These are phyloP conservation scores for Furcifer pardalis DNA, from an alignment of 2,797 vertebrate species.

Conservation along the genomic window DNA sequence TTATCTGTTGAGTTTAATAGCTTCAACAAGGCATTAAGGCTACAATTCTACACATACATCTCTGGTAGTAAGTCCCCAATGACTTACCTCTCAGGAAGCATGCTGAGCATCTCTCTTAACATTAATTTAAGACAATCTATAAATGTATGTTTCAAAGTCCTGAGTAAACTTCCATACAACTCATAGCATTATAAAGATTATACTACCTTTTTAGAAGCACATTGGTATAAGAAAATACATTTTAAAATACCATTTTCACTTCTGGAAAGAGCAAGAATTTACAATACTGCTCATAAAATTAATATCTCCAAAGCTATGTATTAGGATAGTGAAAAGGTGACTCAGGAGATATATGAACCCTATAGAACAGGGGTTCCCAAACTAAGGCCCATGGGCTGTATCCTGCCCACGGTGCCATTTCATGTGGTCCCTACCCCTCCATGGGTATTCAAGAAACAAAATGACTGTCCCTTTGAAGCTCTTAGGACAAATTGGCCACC, in stretches of 20 bases:
- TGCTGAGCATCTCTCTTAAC: background rate
- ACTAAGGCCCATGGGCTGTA: no score
- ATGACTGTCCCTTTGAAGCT: no score
- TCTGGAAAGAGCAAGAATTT: background rate
- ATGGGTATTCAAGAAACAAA: no score
- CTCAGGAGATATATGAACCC: background rate
- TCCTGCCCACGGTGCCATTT: no score
- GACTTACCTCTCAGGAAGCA: background rate
- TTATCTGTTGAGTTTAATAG: slow-evolving; percentile 64
- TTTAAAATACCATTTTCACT: slow-evolving; percentile 46
- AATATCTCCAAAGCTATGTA: background rate
- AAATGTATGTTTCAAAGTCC: slow-evolving; percentile 72
- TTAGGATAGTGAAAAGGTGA: background rate
- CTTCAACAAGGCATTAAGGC: slow-evolving; percentile 75
- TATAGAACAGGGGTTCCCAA: no score
- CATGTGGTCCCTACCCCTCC: no score
- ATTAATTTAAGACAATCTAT: slow-evolving; percentile 53
- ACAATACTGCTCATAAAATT: slow-evolving; percentile 39
- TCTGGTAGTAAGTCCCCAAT: background rate
- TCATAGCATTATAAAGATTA: slow-evolving; percentile 65
- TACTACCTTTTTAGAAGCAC: slow-evolving; percentile 36
- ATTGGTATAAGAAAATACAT: slow-evolving; percentile 26
- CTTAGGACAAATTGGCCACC: no score
- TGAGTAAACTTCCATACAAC: slow-evolving; percentile 71
- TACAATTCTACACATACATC: background rate